Conservation (phyloP, 1,140 invertebrate species). For the Solenopsis fugax region DNA sequence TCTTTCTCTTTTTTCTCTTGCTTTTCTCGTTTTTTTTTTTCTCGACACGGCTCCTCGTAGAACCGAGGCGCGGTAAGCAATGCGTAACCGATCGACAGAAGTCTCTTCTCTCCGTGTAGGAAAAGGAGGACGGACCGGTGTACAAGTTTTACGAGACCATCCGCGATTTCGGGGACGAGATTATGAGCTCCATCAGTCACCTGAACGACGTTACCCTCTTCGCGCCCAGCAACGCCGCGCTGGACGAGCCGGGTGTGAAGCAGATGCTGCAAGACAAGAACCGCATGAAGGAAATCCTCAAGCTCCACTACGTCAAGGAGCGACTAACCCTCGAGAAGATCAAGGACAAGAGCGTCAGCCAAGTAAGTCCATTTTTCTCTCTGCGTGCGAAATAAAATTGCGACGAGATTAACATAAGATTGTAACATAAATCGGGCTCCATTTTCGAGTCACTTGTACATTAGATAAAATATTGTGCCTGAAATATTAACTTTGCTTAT, state of each 20-base stretch:
- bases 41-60: constrained; percentile 42
- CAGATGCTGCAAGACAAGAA: constrained; percentile 90
- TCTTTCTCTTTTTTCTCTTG: constrained; percentile 9
- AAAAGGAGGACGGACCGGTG: constrained; percentile 93
- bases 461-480: background rate
- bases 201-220: constrained; percentile 93
- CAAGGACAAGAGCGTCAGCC: constrained; percentile 89
- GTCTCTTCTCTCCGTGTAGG: constrained; percentile 84
- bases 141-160: constrained; percentile 94
- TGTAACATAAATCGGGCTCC: background rate
- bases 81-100: constrained; percentile 68
- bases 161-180: constrained; percentile 91
- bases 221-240: constrained; percentile 95
- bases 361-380: constrained; percentile 87
- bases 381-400: background rate
- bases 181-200: constrained; percentile 90
- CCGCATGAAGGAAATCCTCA: constrained; percentile 91
- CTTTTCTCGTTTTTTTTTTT: constrained; percentile 29
- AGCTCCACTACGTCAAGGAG: constrained; percentile 92
- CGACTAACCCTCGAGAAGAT: constrained; percentile 92
- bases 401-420: background rate
- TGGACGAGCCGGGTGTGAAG: constrained; percentile 90
- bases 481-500: background rate
- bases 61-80: constrained; percentile 19
- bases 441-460: background rate